A percentile compares a stretch with the other conserved stretches of the same genome.
phyloP scores from a whole-genome alignment of 2,797 vertebrate species.

The Anguilla anguilla region DNA sequence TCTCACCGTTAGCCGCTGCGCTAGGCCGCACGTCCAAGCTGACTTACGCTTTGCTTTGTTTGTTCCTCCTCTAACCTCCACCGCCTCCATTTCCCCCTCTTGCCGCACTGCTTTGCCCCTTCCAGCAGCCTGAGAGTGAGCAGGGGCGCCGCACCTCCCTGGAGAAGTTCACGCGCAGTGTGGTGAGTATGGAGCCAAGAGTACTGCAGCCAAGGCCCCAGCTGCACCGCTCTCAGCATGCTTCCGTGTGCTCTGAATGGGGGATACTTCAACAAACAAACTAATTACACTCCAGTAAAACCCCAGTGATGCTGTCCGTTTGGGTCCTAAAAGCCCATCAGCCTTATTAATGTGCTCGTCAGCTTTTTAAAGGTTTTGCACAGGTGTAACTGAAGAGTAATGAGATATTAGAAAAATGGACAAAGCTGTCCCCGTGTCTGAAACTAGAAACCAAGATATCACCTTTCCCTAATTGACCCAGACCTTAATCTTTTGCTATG shows the following conservation, averaged over 20 bases:
- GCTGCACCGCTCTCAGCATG: conserved; percentile 51
- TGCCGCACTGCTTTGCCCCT: conserved; percentile 42
- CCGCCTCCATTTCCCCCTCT: conserved; percentile 52
- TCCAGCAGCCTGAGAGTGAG: conserved; percentile 89
- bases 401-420: not conserved
- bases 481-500: not conserved
- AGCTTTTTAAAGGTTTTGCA: not conserved
- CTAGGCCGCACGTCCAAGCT: conserved; percentile 29
- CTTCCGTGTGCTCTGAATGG: not conserved
- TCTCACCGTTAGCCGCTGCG: not conserved
- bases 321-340: not conserved
- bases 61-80: conserved; percentile 71
- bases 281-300: not conserved
- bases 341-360: not conserved
- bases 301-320: conserved; percentile 35
- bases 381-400: not conserved
- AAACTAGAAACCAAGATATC: not conserved
- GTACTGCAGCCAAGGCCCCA: conserved; percentile 52
- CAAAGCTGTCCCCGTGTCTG: not conserved
- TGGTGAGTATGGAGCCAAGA: conserved; percentile 84
- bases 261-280: not conserved
- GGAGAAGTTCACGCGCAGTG: conserved; percentile 97
- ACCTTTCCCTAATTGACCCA: not conserved
- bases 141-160: conserved; percentile 96
- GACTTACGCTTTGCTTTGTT: conserved; percentile 49